Base-by-base conservation (phyloP, 2,113 vertebrate genomes). In the Fulmarus glacialis region DNA sequence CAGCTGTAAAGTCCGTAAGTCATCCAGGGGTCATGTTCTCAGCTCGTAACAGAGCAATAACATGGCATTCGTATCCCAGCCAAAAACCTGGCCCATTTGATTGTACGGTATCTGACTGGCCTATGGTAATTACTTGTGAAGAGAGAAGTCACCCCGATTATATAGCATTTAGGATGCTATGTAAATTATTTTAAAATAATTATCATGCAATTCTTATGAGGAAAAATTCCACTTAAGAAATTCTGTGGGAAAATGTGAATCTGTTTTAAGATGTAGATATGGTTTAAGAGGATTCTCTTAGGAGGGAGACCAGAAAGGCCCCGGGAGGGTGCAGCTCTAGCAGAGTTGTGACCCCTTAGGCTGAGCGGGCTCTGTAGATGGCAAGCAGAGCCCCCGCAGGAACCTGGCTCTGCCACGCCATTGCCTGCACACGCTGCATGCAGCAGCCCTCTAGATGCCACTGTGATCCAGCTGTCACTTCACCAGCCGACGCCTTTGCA, bases 391-490 rank as follows among this genome's bases (percentile, higher is more conserved):
- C 45, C 47, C 13, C 48, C 16, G 30, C 70, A 55, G 59, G 72
- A 87, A 55, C 81, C 36, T 47, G 8, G 2, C 71, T 68, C 78
- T 50, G 74, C 66, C 32, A 36, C 13, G 15, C 40, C 36, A 45
- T 27, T 8, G 22, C 71, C 47, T 73, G 84, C 36, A 27, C 66
- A 74, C 71, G 6, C 58, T 38, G 93, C 42, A 20, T 2, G 3
- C 32, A 36, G 50, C 89, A 97, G 95, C 94, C 94, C 95, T 98
- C 94, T 94, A 95, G 97, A 82, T 97, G 97, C 97, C 97, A 97
- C 96, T 97, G 95, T 94, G 53, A 96, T 36, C 73, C 94, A 94
- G 96, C 91, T 92, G 90, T 91, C 96, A 26, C 95, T 63, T 58
- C 73, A 48, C 75, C 75, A 73, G 71, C 70, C 4, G 6, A 30